Conservation (phyloP, 2,113 vertebrate species). For the Oostethus manadensis region DNA sequence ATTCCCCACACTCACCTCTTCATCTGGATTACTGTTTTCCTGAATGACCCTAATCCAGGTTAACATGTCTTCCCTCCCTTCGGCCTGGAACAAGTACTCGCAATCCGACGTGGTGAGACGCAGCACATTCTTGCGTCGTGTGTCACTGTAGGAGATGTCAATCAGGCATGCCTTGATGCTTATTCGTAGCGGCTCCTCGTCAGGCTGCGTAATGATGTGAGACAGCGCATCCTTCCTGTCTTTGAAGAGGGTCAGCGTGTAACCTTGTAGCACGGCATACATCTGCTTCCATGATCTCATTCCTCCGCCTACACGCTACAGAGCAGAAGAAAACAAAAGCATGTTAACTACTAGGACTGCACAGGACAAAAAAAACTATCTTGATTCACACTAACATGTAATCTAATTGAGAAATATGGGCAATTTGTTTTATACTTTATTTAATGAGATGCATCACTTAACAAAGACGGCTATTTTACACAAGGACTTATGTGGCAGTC, state of each 20-base stretch:
- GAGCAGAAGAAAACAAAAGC: background rate
- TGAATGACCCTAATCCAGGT: conserved; percentile 93
- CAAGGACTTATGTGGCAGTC: too few species aligned
- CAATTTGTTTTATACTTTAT: too few species aligned
- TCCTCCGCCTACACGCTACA: conserved; percentile 85
- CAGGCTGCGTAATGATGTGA: conserved; percentile 63
- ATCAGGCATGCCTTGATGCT: conserved; percentile 92
- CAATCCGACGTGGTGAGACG: conserved; percentile 91
- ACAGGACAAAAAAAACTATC: too few species aligned
- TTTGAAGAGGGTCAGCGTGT: conserved; percentile 86
- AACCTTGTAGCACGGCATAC: conserved; percentile 87
- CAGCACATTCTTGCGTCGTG: conserved; percentile 94
- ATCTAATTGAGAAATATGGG: too few species aligned
- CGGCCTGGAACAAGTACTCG: conserved; percentile 95
- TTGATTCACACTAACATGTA: too few species aligned
- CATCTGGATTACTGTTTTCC: conserved; percentile 89
- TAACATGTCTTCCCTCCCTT: conserved; percentile 93
- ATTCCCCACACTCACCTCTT: conserved; percentile 74
- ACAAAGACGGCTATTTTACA: too few species aligned
- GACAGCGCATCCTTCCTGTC: conserved; percentile 84
- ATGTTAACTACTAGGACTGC: background rate
- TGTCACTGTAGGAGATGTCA: conserved; percentile 98
- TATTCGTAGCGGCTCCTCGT: conserved; percentile 88
- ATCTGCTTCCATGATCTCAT: conserved; percentile 93
- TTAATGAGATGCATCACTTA: too few species aligned